Base-by-base conservation (phyloP, 2,888 invertebrate genomes). In the Oscheius myriophilus region DNA sequence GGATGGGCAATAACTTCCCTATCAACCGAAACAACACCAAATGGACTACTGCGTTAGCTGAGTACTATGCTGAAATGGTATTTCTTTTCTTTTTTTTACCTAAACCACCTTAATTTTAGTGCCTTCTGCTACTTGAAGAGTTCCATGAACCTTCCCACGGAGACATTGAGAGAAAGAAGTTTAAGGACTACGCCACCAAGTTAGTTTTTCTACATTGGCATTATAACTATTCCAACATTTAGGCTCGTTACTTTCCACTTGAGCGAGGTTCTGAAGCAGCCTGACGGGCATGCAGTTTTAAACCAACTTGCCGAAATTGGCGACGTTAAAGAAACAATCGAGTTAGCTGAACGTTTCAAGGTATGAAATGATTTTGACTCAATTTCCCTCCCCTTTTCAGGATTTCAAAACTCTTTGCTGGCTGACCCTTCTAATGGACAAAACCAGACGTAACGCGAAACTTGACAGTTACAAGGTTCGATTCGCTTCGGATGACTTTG, bases 371-470 rank as follows among this genome's bases (percentile, higher is more conserved):
- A 25, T 25, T 12, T 3, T 6, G 9, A 33, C 4, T 9, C 33
- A 33, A 9, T 33, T 33, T 33, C 9, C 3, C 4, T 6, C 14
- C 3, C 3, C 3, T 9, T 53, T 55, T 18, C 55, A 55, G 39
- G 66, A 66, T 51, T 66, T 66, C 57, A 66, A 66, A n/a, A 41
- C 57, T 16, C 18, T 66, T 14, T 66, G 66, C 16, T 33, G 57
- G 33, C 33, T 33, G 33, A 33, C 33, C 3, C 21, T 61, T 45
- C n/a, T 11, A 4, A n/a, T 61, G 12, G 61, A 61, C n/a, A 46
- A 49, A 46, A 16, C n/a, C 7, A 33, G 33, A 21, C 49, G 49
- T 1, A 49, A 46, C 2, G 49, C 33, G 2, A 9, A 33, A 9
- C 33, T 61, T 11, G 49, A 49, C 46, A 2, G 16, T 26, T 61